These are phyloP conservation scores for Melanostoma scalare DNA, from an alignment of 2,888 invertebrate genomes.

Conservation along the genomic window DNA sequence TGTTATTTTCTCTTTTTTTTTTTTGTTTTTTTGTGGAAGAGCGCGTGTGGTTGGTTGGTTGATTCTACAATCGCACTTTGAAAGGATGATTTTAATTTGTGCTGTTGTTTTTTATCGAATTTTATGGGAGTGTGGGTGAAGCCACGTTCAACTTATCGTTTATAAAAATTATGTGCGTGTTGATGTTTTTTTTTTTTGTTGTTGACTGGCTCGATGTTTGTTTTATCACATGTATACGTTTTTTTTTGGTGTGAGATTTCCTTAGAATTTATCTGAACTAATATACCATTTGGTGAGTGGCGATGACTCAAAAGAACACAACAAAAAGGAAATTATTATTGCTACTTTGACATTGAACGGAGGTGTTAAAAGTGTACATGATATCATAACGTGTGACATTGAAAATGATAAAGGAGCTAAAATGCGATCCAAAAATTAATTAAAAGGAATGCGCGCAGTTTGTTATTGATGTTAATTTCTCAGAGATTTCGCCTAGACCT, in stretches of 20 bases:
- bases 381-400: constrained; percentile 54
- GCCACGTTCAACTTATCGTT: constrained; percentile 63
- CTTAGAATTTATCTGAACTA: constrained; percentile 54
- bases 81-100: constrained; percentile 53
- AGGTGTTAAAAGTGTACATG: constrained; percentile 58
- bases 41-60: constrained; percentile 36
- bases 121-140: constrained; percentile 46
- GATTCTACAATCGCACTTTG: constrained; percentile 35
- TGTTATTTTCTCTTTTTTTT: constrained; percentile 3
- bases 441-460: constrained; percentile 38
- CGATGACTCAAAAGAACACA: constrained; percentile 32
- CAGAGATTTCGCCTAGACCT: not conserved
- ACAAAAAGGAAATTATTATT: constrained; percentile 44
- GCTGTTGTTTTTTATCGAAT: constrained; percentile 15
- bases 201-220: not conserved
- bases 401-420: constrained; percentile 49
- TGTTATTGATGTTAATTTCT: constrained; percentile 1
- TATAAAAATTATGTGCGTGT: constrained; percentile 34
- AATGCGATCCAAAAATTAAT: constrained; percentile 21
- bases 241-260: constrained; percentile 32
- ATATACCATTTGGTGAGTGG: constrained; percentile 40
- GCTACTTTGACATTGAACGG: constrained; percentile 64
- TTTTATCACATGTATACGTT: constrained; percentile 19
- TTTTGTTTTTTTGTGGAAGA: constrained; percentile 18
- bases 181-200: constrained; percentile 24